Base-by-base conservation (phyloP, 2,113 vertebrate genomes). In the Ciconia stormi region DNA sequence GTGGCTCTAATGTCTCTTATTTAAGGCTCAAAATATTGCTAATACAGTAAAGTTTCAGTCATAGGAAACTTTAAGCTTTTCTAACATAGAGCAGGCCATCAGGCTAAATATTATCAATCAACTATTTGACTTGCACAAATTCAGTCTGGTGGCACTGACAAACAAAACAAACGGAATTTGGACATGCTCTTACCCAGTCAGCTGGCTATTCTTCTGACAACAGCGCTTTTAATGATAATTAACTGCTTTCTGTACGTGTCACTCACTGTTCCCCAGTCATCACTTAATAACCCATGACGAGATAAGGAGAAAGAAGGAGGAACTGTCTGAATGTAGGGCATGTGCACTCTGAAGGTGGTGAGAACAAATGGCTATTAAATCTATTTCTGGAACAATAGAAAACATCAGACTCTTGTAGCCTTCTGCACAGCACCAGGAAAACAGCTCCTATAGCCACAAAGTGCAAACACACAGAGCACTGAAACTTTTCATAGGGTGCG, bases 211-310 rank as follows among this genome's bases (percentile, higher is more conserved):
- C 82, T 91, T 86, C 83, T 59, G 82, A 86, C 81, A 94, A 27
- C 36, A 91, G n/a, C 1, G 10, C 22, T 91, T 95, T 93, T 79
- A 95, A 95, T 81, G 55, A 89, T 82, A 93, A 93, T 82, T 92
- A 97, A 92, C 65, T 81, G 53, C 15, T 36, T 91, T 95, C 23
- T 70, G 47, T 42, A 83, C 6, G 6, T 23, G 49, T 27, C 46
- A 62, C 34, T 62, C 42, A 61, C 58, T 69, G 49, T 10, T 88
- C 22, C 16, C 49, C 73, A n/a, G 36, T 70, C 83, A 85, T 23
- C 85, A 82, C 29, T 69, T 66, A 94, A 81, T 62, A 84, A 80
- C 36, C 44, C 63, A 46, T 20, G 70, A 74, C 78, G 25, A 83
- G 63, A 78, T 16, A 90, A 90, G 25, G 19, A 91, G 61, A 94